phyloP scores from a whole-genome alignment of 2,888 invertebrate species.

The Chloromyia formosa region DNA sequence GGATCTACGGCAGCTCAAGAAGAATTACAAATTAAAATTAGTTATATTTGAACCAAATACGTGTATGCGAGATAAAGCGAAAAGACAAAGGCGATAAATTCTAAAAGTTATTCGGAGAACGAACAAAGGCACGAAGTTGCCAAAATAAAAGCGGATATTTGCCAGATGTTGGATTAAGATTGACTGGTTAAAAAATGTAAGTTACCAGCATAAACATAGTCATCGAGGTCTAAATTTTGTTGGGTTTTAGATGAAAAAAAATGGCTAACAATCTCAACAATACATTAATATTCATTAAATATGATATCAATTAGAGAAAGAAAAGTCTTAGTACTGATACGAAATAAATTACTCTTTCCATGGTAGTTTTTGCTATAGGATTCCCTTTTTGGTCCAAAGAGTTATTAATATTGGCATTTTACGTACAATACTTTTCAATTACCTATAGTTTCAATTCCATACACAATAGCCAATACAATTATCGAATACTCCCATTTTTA shows the following conservation, averaged over 20 bases:
- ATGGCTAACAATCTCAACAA: neutral
- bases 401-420: neutral
- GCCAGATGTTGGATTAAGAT: neutral
- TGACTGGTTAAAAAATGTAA: neutral
- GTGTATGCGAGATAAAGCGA: constrained; percentile 2
- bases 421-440: no score
- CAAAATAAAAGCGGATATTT: neutral
- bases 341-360: neutral
- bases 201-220: neutral
- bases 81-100: no score
- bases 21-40: neutral
- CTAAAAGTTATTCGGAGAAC: neutral
- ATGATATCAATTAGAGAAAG: neutral
- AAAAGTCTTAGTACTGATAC: neutral
- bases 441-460: no score
- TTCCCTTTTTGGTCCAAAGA: neutral
- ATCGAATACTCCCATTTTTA: no score
- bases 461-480: no score
- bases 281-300: neutral
- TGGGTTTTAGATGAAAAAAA: neutral
- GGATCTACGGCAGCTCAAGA: neutral
- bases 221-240: no score
- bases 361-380: neutral
- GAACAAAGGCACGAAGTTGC: neutral
- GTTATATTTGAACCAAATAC: constrained; percentile 44